These are phyloP conservation scores for Asteroscopus sphinx DNA, from an alignment of 2,888 invertebrate genomes.

Conservation along the genomic window DNA sequence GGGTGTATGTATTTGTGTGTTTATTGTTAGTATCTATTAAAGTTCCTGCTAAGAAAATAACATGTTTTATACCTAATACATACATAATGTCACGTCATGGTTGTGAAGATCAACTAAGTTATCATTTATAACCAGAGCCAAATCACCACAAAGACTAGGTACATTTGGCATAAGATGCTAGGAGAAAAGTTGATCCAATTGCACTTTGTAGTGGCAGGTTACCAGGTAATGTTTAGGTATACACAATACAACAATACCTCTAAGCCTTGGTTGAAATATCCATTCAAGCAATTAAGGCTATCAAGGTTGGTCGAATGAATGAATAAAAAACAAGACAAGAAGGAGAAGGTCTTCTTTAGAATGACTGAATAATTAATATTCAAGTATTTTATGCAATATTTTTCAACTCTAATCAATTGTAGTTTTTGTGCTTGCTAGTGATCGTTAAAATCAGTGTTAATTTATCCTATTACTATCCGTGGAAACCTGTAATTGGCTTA, in stretches of 20 bases:
- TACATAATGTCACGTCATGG: constrained; percentile 6
- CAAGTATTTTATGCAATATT: no score
- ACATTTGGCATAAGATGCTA: constrained; percentile 52
- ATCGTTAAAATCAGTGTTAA: no score
- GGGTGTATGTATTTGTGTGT: no score
- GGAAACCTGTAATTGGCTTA: no score
- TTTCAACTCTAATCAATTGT: no score
- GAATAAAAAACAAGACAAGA: neutral
- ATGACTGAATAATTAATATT: no score
- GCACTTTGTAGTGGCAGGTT: constrained; percentile 14
- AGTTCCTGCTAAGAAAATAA: neutral
- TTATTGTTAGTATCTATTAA: no score
- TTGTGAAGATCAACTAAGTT: constrained; percentile 18
- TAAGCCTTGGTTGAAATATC: constrained; percentile 2
- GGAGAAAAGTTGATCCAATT: constrained; percentile 29
- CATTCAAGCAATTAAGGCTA: neutral
- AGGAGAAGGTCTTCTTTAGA: no score
- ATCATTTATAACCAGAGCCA: constrained; percentile 31
- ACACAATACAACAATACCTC: constrained; percentile 3
- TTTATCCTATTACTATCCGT: no score
- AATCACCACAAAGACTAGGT: constrained; percentile 26
- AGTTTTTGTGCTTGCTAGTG: no score
- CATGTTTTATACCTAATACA: neutral
- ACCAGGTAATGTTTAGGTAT: constrained; percentile 11
- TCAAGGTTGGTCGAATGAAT: neutral